Evolutionary conservation across 2,888 invertebrate species (phyloP), one percentile per base, ranked within the genome.

Genomic region (Tiliacea citrago): DNA sequence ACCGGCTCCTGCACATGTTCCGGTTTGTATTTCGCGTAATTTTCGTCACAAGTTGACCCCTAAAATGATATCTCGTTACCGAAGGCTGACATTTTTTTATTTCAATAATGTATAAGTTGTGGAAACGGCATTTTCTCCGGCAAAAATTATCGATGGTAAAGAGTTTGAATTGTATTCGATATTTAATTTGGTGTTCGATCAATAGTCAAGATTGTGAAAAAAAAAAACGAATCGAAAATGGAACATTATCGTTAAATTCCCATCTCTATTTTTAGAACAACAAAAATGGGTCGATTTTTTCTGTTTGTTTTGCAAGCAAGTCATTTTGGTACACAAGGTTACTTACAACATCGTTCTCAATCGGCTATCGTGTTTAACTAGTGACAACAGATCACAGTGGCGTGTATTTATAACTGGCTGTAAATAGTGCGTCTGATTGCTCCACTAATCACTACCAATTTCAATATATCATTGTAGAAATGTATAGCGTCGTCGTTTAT

Each of bases 361-460:
- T 81, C 80, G 79, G 61, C 73, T 73, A 81, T 77, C 80, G 81
- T 74, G 73, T 79, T 82, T 79, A 76, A 77, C 86, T 83, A 86
- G 87, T 89, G 89, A 90, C 89, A 89, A 80, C 80, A 77, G 84
- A 79, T 87, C 87, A 88, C 86, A 75, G 79, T 79, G 81, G 72
- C 67, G 73, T 16, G 82, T 89, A 91, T 90, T 88, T 90, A 88
- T 91, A 91, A 82, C 84, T 68, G 79, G 80, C 84, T 90, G 85
- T 86, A 91, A 91, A 91, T 90, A 91, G 91, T 86, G 68, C 87
- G 80, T 78, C 85, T 90, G 88, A 91, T 90, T 92, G 92, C 87
- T 88, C 87, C 87, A 91, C 91, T 88, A 86, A 89, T 89, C 86
- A 88, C 86, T 86, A 88, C 85, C 84, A 75, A 85, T 86, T 82